Evolutionary conservation across 2,797 vertebrate species (phyloP), one percentile per base, ranked within the genome.

Genomic region (Antennarius maculatus): DNA sequence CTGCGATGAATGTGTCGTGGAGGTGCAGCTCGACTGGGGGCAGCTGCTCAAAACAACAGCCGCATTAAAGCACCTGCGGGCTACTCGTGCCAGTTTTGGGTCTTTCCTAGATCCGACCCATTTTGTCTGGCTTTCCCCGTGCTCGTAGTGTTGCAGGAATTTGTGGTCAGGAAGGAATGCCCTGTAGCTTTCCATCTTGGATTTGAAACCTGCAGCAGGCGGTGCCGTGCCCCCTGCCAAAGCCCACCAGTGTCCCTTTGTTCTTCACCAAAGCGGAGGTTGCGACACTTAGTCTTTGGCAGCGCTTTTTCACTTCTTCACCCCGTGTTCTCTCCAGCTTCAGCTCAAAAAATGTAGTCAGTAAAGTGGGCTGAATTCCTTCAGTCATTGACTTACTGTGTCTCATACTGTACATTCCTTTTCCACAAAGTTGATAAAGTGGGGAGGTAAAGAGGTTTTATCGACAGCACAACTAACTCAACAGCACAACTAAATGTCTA

Each of bases 111-210:
- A 80, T 84, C 46, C 31, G 66, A 69, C 62, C 67, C 13, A 52
- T 56, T 79, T 76, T 15, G 31, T 50, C 80, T 70, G 68, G 66
- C 83, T 86, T 85, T 79, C 37, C 10, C 9, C 9, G 51, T 54
- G 68, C 62, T 85, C 78, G 50, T 48, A 53, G 68, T 74, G 60
- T 66, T 69, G 77, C 66, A 76, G 74, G 77, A 81, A 66, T 62
- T 61, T 69, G 55, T 60, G 61, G 74, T 79, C 76, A 68, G 71
- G 66, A 77, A 78, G 80, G 31, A 72, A 79, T 82, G 74, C 78
- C 76, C 83, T 63, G 67, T 59, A 78, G 83, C 82, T 79, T 72
- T 88, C 81, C 81, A 89, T 88, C 80, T 34, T 88, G 83, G 76
- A 84, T 64, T 53, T n/a, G 28, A 54, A 77, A 60, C 65, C 54